These are phyloP conservation scores for Tetramorium bicarinatum DNA, from an alignment of 2,888 invertebrate species.

Conservation along the genomic window DNA sequence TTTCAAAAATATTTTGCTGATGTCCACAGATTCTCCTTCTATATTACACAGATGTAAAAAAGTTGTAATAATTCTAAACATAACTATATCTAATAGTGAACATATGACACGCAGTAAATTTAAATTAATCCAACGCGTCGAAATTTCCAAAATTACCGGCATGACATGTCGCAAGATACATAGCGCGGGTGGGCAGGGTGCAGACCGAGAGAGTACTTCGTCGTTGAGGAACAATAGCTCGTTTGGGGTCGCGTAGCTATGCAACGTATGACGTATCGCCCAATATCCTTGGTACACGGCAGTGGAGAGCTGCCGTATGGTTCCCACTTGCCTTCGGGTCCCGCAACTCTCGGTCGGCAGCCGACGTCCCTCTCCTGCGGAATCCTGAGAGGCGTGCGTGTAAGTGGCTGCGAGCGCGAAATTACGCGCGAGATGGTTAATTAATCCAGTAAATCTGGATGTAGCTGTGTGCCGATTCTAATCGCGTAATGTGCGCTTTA, in stretches of 20 bases:
- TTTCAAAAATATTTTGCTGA: background rate
- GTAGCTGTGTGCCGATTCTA: background rate
- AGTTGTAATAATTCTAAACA: background rate
- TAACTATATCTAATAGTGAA: background rate
- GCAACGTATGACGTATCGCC: constrained; percentile 78
- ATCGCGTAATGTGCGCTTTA: background rate
- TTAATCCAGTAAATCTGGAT: constrained; percentile 66
- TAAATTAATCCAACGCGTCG: constrained; percentile 68
- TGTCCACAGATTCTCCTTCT: background rate
- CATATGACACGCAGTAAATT: constrained; percentile 40
- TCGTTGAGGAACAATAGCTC: constrained; percentile 77
- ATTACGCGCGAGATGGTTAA: constrained; percentile 71
- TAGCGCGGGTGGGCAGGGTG: constrained; percentile 29
- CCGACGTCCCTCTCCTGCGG: constrained; percentile 50
- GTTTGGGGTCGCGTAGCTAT: constrained; percentile 77
- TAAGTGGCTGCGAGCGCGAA: constrained; percentile 64
- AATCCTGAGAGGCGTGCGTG: constrained; percentile 53
- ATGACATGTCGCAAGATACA: constrained; percentile 71
- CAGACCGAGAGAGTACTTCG: constrained; percentile 68
- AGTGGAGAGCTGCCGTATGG: constrained; percentile 63
- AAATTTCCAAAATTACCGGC: constrained; percentile 74
- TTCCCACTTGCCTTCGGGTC: constrained; percentile 32
- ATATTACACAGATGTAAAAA: background rate
- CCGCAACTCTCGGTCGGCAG: constrained; percentile 24
- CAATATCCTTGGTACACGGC: constrained; percentile 77